Evolutionary conservation across 2,888 invertebrate genomes (phyloP).

Genomic region (Andrena minutula): DNA sequence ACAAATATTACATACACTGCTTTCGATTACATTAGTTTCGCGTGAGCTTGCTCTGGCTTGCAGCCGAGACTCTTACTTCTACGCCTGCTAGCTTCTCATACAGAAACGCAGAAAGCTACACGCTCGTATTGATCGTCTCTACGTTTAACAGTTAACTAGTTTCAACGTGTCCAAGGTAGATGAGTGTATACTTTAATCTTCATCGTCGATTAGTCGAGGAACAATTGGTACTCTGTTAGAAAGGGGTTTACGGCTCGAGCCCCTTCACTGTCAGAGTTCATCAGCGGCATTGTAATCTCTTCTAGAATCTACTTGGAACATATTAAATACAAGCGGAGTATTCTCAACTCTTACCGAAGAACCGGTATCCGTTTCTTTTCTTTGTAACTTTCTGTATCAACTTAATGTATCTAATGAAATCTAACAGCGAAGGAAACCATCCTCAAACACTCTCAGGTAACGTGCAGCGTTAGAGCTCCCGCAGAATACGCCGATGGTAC

Average conservation of each 20-base stretch:
- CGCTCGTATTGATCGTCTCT: constrained; percentile 32
- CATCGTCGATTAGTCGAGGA: constrained; percentile 14
- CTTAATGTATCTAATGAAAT: not conserved
- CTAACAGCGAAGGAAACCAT: constrained; percentile 16
- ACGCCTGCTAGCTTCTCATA: constrained; percentile 15
- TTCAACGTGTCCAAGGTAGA: constrained; percentile 22
- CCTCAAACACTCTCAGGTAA: constrained; percentile 26
- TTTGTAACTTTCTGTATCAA: not conserved
- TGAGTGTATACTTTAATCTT: not conserved
- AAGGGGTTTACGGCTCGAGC: not conserved
- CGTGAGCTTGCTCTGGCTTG: constrained; percentile 32
- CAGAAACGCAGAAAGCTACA: constrained; percentile 49
- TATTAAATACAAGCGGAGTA: no score
- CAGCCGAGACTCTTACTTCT: constrained; percentile 27
- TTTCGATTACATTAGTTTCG: constrained; percentile 35
- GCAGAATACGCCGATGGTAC: constrained; percentile 20
- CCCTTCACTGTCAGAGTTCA: constrained; percentile 10
- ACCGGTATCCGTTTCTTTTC: no score
- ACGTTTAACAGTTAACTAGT: constrained; percentile 36
- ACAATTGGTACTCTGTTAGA: constrained; percentile 19
- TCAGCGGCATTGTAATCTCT: not conserved
- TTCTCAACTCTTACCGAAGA: no score
- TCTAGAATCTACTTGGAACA: no score
- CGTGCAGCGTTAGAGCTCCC: constrained; percentile 32
- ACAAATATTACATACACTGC: constrained; percentile 38